Evolutionary conservation across 2,113 vertebrate genomes (phyloP), one percentile per base, ranked within the genome.

Genomic region (Pagrus major): DNA sequence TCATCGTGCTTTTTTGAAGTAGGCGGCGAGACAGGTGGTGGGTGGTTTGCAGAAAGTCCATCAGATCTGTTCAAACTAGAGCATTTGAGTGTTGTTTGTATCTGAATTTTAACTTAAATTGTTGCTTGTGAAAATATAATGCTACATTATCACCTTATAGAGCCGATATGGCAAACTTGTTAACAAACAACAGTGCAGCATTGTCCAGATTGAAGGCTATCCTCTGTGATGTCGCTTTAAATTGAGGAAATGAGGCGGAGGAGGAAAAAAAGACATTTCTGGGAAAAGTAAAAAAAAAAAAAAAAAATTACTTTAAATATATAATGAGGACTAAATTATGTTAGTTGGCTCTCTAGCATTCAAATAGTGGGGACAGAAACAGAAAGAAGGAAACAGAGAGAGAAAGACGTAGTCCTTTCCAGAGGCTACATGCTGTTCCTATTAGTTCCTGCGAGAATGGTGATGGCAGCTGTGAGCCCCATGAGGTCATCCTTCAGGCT

Each of bases 401-500:
- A 37, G 71, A 80, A 15, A 49, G 71, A 51, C 23, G 12, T 0
- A 61, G 69, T 73, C 41, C 47, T 67, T 86, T 89, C 89, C 88
- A 91, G 79, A 84, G 75, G 71, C 88, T 86, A 80, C 93, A 95
- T 86, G 69, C 52, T 94, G 93, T 95, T 95, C 89, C 84, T 76
- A 94, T 95, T 95, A 95, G 86, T 87, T 92, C 76, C 79, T 88
- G 87, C 59, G 68, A 86, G 88, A 80, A 85, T 64, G 79, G 86
- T 73, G 84, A 91, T 86, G 89, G 92, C 85, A 87, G 86, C 91
- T 91, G 90, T 70, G 31, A 68, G 87, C 80, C 86, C 88, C 78
- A 93, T 94, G 93, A 95, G 90, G 92, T 94, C 92, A 95, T 94
- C 83, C 49, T 86, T 66, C 78, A 88, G 77, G 83, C 80, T 81